phyloP scores from a whole-genome alignment of 2,797 vertebrate species.

The Hyperoplus immaculatus region DNA sequence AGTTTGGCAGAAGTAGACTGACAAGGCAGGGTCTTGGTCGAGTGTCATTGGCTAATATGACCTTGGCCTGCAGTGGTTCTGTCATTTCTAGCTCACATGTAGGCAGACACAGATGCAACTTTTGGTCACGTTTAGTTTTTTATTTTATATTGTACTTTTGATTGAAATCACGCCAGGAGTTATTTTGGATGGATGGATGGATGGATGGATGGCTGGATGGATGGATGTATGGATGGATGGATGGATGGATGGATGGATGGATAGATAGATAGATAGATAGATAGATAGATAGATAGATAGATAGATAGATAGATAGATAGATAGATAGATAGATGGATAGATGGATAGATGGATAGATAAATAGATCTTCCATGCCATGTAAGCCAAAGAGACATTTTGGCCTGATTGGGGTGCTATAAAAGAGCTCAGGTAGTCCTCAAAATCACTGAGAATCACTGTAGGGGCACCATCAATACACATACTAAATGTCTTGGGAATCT shows the following conservation, averaged over 20 bases:
- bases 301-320: too few relatives aligned
- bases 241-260: too few relatives aligned
- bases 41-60: constrained; percentile 45
- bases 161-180: neutral
- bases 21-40: constrained; percentile 22
- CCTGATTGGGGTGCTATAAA: neutral
- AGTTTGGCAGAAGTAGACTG: constrained; percentile 49
- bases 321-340: too few relatives aligned
- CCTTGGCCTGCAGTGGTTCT: constrained; percentile 45
- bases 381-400: neutral
- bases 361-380: too few relatives aligned
- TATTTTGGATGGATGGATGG: neutral
- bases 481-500: neutral
- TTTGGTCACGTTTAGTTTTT: neutral
- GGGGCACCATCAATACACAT: neutral
- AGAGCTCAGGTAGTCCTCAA: neutral
- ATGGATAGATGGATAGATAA: too few relatives aligned
- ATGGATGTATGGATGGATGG: too few relatives aligned
- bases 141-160: neutral
- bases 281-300: too few relatives aligned
- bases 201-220: too few relatives aligned
- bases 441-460: neutral
- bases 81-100: constrained; percentile 32
- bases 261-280: too few relatives aligned
- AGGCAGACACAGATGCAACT: constrained; percentile 8